phyloP scores from a whole-genome alignment of 2,113 vertebrate species.

The Aphyosemion australe region DNA sequence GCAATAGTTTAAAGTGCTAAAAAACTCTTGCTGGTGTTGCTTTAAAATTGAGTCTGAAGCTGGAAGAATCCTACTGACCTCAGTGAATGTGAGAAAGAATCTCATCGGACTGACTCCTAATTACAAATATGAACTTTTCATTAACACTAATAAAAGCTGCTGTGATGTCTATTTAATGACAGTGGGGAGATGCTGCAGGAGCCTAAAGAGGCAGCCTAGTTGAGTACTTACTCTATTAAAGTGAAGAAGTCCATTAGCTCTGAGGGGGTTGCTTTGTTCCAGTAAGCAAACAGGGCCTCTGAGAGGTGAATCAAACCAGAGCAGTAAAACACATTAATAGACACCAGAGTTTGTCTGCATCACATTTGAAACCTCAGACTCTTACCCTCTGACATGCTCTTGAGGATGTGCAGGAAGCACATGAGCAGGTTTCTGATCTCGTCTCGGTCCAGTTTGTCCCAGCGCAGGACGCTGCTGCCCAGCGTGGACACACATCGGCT shows the following conservation, averaged over 20 bases:
- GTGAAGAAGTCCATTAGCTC: slow-evolving; percentile 98
- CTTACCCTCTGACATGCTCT: slow-evolving; percentile 98
- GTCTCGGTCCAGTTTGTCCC: slow-evolving; percentile 92
- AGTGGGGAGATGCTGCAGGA: background rate
- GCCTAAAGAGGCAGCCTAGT: background rate
- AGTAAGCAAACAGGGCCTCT: slow-evolving; percentile 96
- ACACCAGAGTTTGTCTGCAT: background rate
- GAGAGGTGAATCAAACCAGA: slow-evolving; percentile 6
- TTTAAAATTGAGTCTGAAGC: too few relatives aligned
- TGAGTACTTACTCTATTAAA: slow-evolving; percentile 89
- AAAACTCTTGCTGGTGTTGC: too few relatives aligned
- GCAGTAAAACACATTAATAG: background rate
- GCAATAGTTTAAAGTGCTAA: too few relatives aligned
- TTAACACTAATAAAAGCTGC: too few relatives aligned
- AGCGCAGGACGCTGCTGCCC: slow-evolving; percentile 87
- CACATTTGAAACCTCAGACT: too few relatives aligned
- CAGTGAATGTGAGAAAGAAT: too few relatives aligned
- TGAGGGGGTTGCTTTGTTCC: slow-evolving; percentile 92
- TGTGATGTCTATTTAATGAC: background rate
- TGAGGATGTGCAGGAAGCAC: slow-evolving; percentile 95
- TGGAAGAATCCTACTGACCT: too few relatives aligned
- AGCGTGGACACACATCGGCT: slow-evolving; percentile 83
- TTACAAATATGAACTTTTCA: too few relatives aligned
- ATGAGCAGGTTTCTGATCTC: slow-evolving; percentile 95
- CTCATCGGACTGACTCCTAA: too few relatives aligned